Percentiles rank a stretch among this genome's conserved stretches.
phyloP scores from a whole-genome alignment of 2,113 vertebrate species.

The Chaenogobius annularis region DNA sequence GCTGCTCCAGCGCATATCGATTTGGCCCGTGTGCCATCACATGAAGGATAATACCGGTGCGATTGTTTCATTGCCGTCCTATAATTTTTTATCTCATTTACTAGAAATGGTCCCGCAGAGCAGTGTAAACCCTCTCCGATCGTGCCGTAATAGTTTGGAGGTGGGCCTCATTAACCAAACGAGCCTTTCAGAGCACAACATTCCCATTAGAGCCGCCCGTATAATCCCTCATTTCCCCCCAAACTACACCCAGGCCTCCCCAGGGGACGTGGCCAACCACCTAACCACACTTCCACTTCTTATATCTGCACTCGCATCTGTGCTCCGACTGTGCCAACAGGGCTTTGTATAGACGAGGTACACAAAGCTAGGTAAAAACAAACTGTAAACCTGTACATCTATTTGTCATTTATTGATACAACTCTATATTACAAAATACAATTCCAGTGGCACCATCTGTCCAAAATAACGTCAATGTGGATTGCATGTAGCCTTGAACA shows the following conservation, averaged over 20 bases:
- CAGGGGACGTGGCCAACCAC: slow-evolving; percentile 16
- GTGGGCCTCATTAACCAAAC: slow-evolving; percentile 72
- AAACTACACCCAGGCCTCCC: slow-evolving; percentile 15
- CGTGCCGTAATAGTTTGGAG: slow-evolving; percentile 65
- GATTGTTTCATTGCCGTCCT: slow-evolving; percentile 53
- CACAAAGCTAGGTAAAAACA: neutral
- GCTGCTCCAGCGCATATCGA: slow-evolving; percentile 32
- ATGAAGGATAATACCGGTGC: slow-evolving; percentile 46
- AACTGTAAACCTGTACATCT: no score
- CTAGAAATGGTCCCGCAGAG: slow-evolving; percentile 58
- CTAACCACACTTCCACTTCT: slow-evolving; percentile 4
- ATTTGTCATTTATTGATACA: no score
- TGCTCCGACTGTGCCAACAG: neutral
- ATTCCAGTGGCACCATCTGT: no score
- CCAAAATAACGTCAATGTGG: no score
- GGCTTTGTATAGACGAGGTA: neutral
- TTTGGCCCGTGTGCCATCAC: slow-evolving; percentile 13
- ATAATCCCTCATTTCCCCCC: slow-evolving; percentile 40
- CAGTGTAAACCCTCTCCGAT: slow-evolving; percentile 30
- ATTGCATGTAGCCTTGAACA: no score
- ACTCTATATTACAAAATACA: no score
- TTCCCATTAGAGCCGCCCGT: slow-evolving; percentile 48
- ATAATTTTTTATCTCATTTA: slow-evolving; percentile 64
- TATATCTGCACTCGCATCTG: neutral
- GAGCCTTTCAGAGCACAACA: slow-evolving; percentile 54